phyloP scores from a whole-genome alignment of 2,888 invertebrate species.

The Trissonchulus latispiculum region DNA sequence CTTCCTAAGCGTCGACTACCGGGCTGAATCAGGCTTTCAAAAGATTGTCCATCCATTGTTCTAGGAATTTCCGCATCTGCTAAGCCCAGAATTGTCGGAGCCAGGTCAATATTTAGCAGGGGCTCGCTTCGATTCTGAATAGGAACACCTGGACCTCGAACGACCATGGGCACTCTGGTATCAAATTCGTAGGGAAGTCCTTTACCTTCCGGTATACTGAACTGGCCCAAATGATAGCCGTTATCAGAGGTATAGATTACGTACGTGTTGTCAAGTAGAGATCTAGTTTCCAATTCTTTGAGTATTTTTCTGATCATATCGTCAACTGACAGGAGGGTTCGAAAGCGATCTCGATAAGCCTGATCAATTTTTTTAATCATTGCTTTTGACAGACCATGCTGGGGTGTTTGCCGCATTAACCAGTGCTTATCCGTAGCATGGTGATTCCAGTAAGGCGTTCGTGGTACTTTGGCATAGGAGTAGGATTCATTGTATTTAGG shows the following conservation, averaged over 20 bases:
- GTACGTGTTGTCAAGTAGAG: not conserved
- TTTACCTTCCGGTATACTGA: conserved; percentile 74
- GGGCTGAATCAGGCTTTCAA: no score
- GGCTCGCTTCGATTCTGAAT: no score
- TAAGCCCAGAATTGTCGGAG: conserved; percentile 6
- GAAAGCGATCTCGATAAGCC: no score
- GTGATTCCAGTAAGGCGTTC: conserved; percentile 57
- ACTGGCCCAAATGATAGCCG: no score
- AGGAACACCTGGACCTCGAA: no score
- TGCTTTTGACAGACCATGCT: no score
- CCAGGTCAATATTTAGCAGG: not conserved
- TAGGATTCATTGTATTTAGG: conserved; percentile 59
- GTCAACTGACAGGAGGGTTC: conserved; percentile 1
- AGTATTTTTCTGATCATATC: no score
- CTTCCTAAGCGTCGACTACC: no score
- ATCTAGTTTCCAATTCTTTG: not conserved
- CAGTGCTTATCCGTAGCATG: conserved; percentile 63
- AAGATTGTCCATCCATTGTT: no score
- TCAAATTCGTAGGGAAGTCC: conserved; percentile 80
- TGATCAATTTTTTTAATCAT: no score
- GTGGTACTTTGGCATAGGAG: conserved; percentile 54
- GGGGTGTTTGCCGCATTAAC: conserved; percentile 62
- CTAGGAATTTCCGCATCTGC: no score
- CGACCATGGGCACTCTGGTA: no score
- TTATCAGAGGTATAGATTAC: not conserved